Base-by-base conservation (phyloP, 2,888 invertebrate species). In the Linnaemya tessellans region DNA sequence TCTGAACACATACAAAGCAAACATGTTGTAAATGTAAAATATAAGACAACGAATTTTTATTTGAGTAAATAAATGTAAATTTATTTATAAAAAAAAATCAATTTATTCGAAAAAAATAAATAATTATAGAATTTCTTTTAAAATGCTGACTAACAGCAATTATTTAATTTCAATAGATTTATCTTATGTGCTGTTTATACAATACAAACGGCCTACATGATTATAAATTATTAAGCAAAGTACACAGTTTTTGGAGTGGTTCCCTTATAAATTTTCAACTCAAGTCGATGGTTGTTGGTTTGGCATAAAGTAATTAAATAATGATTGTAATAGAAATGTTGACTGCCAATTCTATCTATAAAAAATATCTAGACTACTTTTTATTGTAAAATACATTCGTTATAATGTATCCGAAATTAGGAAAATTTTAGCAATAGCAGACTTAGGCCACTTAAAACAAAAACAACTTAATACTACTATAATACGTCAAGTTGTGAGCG, bases 101-200 rank as follows among this genome's bases (percentile, higher is more conserved):
- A 18, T 18, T 18, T 1, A 0, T 46, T 9, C n/a, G n/a, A n/a
- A 18, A 20, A 54, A 54, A 13, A 56, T 25, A 4, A 58, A 25
- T 25, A n/a, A 13, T 25, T 41, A 1, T 41, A 58, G 3, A 5
- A 51, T 51, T 20, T 51, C 51, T 10, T 51, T 20, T 10, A 10
- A 51, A 51, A 20, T 22, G 10, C 51, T 51, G 20, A 20, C 51
- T 41, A 3, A 41, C 41, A 7, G 35, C 18, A 35, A 35, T 10
- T 22, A 8, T 18, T 20, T 3, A 58, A 30, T 58, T n/a, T 30
- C n/a, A 38, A 62, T 15, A 62, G 38, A 58, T 62, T 62, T 62
- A 62, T 38, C 5, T 38, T 11, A 58, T 30, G 30, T 5, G 3
- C 30, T 30, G 30, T 30, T 30, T 30, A 15, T 38, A 38, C 25